Percentiles rank a stretch among this genome's conserved stretches.
Evolutionary conservation across 2,797 vertebrate species (phyloP).

Genomic region (Sphaeramia orbicularis): DNA sequence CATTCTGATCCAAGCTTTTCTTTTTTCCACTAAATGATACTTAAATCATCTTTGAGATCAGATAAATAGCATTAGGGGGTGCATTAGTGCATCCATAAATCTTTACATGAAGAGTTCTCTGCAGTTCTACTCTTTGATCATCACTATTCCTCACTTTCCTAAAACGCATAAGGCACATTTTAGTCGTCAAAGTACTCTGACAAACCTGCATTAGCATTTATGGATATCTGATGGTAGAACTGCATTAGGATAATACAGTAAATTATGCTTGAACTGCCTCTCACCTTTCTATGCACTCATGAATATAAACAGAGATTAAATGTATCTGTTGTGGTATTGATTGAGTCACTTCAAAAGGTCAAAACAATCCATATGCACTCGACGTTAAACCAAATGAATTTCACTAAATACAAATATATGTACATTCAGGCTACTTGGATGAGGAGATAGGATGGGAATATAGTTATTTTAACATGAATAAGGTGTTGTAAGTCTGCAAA

Average conservation of each 20-base stretch:
- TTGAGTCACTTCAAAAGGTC: constrained; percentile 55
- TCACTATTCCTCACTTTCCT: neutral
- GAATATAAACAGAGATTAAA: constrained; percentile 40
- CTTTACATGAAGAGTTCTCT: no score
- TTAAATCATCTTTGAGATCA: no score
- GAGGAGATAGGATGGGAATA: neutral
- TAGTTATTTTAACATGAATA: neutral
- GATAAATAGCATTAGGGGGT: no score
- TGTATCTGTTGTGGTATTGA: constrained; percentile 52
- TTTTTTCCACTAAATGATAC: no score
- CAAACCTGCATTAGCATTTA: neutral
- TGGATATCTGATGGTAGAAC: no score
- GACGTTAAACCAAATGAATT: constrained; percentile 27
- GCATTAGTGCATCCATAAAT: no score
- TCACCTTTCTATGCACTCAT: constrained; percentile 13
- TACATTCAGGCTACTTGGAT: neutral
- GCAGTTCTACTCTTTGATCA: no score
- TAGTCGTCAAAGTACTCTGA: neutral
- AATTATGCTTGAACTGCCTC: constrained; percentile 5
- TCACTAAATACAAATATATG: constrained; percentile 20
- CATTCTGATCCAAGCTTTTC: no score
- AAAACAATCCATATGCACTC: constrained; percentile 45
- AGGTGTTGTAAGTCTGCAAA: neutral
- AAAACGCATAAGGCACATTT: neutral
- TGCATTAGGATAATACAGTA: neutral